phyloP scores from a whole-genome alignment of 2,113 vertebrate genomes.

The Hydropotes inermis region DNA sequence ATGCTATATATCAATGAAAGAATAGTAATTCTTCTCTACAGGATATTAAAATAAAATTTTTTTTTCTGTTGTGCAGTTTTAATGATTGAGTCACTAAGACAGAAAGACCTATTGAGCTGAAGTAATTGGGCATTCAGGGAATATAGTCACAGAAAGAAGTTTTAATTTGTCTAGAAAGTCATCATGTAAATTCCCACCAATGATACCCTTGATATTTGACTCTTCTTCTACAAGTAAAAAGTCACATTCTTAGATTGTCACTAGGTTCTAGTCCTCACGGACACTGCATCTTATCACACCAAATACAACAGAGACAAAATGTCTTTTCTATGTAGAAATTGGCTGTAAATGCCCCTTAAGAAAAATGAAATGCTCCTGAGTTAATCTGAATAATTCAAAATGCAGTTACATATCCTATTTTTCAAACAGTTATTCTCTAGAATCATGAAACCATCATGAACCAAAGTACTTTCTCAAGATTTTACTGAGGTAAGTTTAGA shows the following conservation, averaged over 20 bases:
- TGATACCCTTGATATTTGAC: background rate
- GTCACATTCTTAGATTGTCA: background rate
- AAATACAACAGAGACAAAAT: background rate
- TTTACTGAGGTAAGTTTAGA: background rate
- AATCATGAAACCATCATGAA: background rate
- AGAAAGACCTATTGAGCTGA: constrained; percentile 30
- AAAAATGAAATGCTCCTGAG: background rate
- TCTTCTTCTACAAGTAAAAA: background rate
- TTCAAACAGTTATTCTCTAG: background rate
- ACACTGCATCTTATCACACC: background rate
- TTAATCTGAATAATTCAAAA: background rate
- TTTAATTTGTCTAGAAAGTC: background rate
- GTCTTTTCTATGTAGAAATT: background rate
- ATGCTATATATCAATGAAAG: background rate
- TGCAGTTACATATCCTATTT: background rate
- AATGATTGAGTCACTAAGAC: constrained; percentile 58
- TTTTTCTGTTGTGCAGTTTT: constrained; percentile 40
- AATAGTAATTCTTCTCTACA: constrained; percentile 31
- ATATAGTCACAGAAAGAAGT: constrained; percentile 14
- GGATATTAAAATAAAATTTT: constrained; percentile 25
- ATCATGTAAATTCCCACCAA: constrained; percentile 1
- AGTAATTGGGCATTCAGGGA: constrained; percentile 57
- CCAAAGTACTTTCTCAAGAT: background rate
- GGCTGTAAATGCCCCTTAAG: background rate
- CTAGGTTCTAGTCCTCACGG: background rate